Evolutionary conservation across 2,113 vertebrate genomes (phyloP).

Genomic region (Oreamnos americanus): DNA sequence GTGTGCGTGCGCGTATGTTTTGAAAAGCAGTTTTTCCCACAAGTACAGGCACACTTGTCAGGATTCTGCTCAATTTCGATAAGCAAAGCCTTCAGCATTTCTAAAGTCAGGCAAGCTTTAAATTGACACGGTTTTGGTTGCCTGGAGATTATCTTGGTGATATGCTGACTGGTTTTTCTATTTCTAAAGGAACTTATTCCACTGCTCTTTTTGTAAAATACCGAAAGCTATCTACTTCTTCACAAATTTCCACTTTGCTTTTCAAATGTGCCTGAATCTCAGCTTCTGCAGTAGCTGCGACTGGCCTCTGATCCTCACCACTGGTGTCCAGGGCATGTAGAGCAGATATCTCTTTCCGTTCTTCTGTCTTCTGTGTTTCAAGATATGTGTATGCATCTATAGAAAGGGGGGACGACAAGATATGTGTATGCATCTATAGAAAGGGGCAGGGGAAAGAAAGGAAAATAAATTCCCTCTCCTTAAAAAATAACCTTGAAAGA

Average conservation of each 20-base stretch:
- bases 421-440: background rate
- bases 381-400: background rate
- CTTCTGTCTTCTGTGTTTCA: background rate
- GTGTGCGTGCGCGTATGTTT: rapidly evolving
- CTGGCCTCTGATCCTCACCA: background rate
- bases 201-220: background rate
- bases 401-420: background rate
- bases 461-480: background rate
- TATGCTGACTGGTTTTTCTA: background rate
- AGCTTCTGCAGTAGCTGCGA: rapidly evolving
- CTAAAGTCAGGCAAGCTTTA: background rate
- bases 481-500: background rate
- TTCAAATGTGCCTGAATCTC: background rate
- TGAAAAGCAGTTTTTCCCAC: background rate
- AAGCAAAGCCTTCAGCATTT: background rate
- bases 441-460: too few relatives aligned
- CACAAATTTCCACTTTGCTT: background rate
- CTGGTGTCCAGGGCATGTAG: background rate
- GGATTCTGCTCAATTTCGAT: background rate
- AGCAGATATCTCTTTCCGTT: background rate
- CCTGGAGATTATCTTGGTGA: conserved; percentile 38
- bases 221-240: background rate
- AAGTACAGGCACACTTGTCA: background rate
- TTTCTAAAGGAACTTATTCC: background rate
- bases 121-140: background rate